phyloP scores from a whole-genome alignment of 2,113 vertebrate species.

The Pedetes capensis region DNA sequence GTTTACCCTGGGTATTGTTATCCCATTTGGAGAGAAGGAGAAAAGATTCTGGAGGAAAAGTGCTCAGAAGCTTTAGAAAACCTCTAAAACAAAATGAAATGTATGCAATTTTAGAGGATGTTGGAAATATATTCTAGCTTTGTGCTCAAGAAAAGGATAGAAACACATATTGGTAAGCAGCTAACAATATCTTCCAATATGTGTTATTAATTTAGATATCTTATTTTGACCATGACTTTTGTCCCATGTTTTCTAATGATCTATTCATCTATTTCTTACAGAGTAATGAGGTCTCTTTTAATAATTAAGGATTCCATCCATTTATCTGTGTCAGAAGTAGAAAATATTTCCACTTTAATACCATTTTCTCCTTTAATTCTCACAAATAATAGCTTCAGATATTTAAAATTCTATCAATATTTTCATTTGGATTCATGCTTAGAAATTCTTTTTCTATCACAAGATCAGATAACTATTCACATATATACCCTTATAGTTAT shows the following conservation, averaged over 20 bases:
- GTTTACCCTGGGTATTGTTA: background rate
- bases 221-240: background rate
- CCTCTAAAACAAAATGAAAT: background rate
- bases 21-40: background rate
- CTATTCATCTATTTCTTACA: background rate
- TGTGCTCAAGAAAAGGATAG: background rate
- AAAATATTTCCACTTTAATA: background rate
- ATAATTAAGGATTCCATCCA: background rate
- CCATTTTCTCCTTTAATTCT: background rate
- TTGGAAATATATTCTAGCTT: background rate
- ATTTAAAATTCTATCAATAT: background rate
- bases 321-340: background rate
- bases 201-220: background rate
- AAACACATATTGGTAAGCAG: background rate
- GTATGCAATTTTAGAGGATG: background rate
- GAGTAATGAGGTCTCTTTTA: background rate
- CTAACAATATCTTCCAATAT: background rate
- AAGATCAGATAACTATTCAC: background rate
- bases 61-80: background rate
- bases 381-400: background rate
- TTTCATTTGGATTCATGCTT: background rate
- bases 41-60: background rate
- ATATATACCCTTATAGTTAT: background rate
- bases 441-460: background rate
- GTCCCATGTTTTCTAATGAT: background rate